Base-by-base conservation (phyloP, 2,888 invertebrate species). In the Idaea biselata region DNA sequence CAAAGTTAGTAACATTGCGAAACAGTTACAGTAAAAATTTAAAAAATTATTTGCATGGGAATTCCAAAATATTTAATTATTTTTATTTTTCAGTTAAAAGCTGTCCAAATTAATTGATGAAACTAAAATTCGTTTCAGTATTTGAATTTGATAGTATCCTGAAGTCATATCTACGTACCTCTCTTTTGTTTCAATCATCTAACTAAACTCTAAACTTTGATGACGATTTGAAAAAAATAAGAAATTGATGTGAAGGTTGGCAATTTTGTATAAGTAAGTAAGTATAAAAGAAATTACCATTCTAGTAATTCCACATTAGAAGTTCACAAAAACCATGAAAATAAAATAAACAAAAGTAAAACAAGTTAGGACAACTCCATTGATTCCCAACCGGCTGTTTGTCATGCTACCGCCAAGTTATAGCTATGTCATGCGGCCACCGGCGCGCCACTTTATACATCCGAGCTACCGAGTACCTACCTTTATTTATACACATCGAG, bases 381-480 rank as follows among this genome's bases (percentile, higher is more conserved):
- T 66, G 68, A 72, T 69, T 62, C 74, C 77, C 73, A 68, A 74
- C 70, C 79, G 81, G 84, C 87, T 88, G 89, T 89, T 91, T 90
- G 91, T 91, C 91, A 91, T 88, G 90, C 85, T 84, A 83, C 86
- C 87, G 84, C 84, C 83, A 82, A 90, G 90, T 89, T 91, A 91
- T 91, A 91, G 89, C 88, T 91, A 89, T 91, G 91, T 90, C 87
- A 89, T 86, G 89, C 88, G 91, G 90, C 91, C 91, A 91, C 91
- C 91, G 91, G 87, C 91, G 90, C 91, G 91, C 89, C 90, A 91
- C 91, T 91, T 91, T 90, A 91, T 91, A 91, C 91, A 90, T 91
- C 91, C 90, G 89, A 86, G 87, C 87, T 82, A 82, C 87, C 86
- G 84, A 86, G 85, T 85, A 86, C 84, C 83, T 83, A 78, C 80